Conservation (phyloP, 1,140 invertebrate species). For the Drosophila ironensis region DNA sequence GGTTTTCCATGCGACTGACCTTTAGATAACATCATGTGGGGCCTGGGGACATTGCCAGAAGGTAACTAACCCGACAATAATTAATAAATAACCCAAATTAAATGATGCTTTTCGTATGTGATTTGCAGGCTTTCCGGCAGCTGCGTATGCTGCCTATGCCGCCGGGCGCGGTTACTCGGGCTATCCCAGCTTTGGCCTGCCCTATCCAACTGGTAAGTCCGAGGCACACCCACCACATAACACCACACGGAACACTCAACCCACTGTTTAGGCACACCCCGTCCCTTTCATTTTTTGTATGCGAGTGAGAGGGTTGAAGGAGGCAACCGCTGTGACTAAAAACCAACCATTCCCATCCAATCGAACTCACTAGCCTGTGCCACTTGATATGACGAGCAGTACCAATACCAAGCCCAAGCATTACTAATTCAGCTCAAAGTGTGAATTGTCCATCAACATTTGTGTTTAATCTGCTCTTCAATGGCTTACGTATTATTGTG, state of each 20-base stretch:
- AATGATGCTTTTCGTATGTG: background rate
- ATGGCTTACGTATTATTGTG: slow-evolving; percentile 33
- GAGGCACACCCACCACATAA: slow-evolving; percentile 5
- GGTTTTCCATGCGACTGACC: slow-evolving; percentile 57
- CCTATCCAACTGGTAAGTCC: slow-evolving; percentile 96
- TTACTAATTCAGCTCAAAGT: slow-evolving; percentile 25
- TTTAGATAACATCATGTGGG: slow-evolving; percentile 97
- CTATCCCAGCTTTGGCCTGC: slow-evolving; percentile 97
- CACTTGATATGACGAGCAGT: slow-evolving; percentile 70
- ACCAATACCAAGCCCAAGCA: slow-evolving; percentile 16
- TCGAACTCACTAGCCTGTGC: slow-evolving; percentile 82
- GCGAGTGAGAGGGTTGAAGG: slow-evolving; percentile 53
- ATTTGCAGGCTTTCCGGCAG: slow-evolving; percentile 92
- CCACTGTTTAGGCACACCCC: slow-evolving; percentile 8
- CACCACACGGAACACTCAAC: slow-evolving; percentile 5
- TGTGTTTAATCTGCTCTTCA: slow-evolving; percentile 14
- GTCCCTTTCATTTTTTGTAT: slow-evolving; percentile 22
- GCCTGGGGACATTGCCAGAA: slow-evolving; percentile 97
- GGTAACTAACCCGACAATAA: slow-evolving; percentile 86
- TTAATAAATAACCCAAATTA: background rate
- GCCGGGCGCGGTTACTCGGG: slow-evolving; percentile 96
- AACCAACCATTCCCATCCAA: background rate
- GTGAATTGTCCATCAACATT: too few species aligned
- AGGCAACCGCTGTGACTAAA: slow-evolving; percentile 39
- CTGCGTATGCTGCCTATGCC: slow-evolving; percentile 95